Base-by-base conservation (phyloP, 2,113 vertebrate genomes). In the Neogobius melanostomus region DNA sequence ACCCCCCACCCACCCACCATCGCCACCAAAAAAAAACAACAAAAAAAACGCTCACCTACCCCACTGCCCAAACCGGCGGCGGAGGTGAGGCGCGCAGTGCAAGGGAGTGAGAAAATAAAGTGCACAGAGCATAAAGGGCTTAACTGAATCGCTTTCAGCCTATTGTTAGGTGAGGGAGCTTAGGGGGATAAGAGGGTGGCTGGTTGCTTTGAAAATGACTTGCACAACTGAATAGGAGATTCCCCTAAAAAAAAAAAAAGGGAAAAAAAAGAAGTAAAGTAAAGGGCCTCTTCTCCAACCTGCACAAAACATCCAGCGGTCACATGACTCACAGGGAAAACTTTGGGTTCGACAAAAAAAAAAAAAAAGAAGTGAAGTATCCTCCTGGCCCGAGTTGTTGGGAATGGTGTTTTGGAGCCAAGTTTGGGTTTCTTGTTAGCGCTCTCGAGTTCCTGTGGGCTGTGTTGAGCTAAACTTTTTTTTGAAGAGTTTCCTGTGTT, bases 141-240 rank as follows among this genome's bases (percentile, higher is more conserved):
- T 94, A 91, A 92, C 94, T 93, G 95, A 95, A 95, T 93, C 92
- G 89, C 95, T 95, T 96, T 96, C 95, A 96, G 95, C 91, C 93
- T 93, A 95, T 97, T 97, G 95, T 97, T 95, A 92, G 89, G 90
- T 92, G 74, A 87, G 94, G 94, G 93, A 92, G 95, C 94, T 96
- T 94, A 94, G 93, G 85, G 92, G 95, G 93, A 95, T 94, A 92
- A 95, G 94, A 94, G 94, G 93, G 93, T 91, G 92, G 94, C 93
- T 94, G 94, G 91, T 93, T 87, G 93, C 95, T 96, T 95, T 96
- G 95, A 95, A 95, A 96, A 94, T 92, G 90, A 94, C 94, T 94
- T 93, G 92, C 93, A 92, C 92, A 92, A 94, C 93, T 95, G 95
- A 96, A 95, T 94, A 91, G 94, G 93, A 93, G 94, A 92, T 93